These are phyloP conservation scores for Dendroctonus ponderosae DNA, from an alignment of 1,140 invertebrate species.

Conservation along the genomic window DNA sequence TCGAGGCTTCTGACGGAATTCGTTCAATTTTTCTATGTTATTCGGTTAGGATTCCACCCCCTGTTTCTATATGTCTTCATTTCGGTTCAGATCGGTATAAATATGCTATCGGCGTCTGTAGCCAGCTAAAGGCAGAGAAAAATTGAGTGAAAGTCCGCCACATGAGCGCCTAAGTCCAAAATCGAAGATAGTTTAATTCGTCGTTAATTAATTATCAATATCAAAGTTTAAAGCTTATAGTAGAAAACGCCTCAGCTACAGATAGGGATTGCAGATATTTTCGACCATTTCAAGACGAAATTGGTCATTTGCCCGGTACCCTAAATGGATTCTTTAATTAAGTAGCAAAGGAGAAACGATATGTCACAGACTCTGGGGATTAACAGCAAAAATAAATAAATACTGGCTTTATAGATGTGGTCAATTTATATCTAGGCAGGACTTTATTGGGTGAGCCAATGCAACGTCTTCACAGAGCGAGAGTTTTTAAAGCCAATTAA, in stretches of 20 bases:
- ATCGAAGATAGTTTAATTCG: no score
- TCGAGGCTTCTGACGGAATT: constrained; percentile 19
- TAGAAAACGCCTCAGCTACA: no score
- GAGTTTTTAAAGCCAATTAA: no score
- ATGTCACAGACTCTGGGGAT: constrained; percentile 21
- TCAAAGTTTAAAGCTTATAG: no score
- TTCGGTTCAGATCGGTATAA: constrained; percentile 17
- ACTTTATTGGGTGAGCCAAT: constrained; percentile 15
- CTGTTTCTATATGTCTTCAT: constrained; percentile 21
- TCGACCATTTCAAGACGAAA: background rate
- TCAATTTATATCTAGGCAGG: constrained; percentile 23
- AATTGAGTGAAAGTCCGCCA: no score
- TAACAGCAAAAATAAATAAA: constrained; percentile 33
- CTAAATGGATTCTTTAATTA: constrained; percentile 24
- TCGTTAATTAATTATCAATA: no score
- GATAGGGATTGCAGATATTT: background rate
- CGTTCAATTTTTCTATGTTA: constrained; percentile 32
- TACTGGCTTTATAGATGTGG: constrained; percentile 23
- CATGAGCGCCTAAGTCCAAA: no score
- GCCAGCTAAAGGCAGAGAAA: background rate
- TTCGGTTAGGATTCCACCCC: constrained; percentile 17
- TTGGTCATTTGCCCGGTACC: background rate
- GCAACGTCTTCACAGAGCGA: no score
- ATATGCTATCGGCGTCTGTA: constrained; percentile 15
- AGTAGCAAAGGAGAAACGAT: constrained; percentile 22